A percentile compares a stretch with the other conserved stretches of the same genome.
phyloP scores from a whole-genome alignment of 2,888 invertebrate species.

The Cepaea hortensis region DNA sequence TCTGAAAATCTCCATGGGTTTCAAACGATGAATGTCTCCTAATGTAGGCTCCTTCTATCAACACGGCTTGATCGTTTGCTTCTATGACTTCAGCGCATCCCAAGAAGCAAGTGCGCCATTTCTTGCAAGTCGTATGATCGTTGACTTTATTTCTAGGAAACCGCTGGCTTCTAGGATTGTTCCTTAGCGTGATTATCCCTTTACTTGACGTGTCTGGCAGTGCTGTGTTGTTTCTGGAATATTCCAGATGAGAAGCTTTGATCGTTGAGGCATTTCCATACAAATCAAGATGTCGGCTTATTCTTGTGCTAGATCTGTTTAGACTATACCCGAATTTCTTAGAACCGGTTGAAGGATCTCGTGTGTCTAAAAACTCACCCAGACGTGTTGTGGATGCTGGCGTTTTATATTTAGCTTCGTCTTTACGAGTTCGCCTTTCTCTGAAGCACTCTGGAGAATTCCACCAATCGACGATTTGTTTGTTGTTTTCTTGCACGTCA shows the following conservation, averaged over 20 bases:
- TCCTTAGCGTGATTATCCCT: too few species aligned
- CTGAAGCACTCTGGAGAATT: neutral
- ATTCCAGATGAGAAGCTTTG: neutral
- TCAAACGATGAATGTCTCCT: neutral
- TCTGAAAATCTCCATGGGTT: too few species aligned
- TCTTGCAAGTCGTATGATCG: neutral
- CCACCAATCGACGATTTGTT: neutral
- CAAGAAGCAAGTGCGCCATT: neutral
- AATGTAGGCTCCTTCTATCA: slow-evolving; percentile 34
- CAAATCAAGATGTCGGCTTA: neutral
- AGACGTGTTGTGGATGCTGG: neutral
- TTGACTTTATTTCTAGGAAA: too few species aligned
- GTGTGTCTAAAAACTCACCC: too few species aligned
- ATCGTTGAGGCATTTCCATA: neutral
- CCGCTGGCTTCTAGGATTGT: too few species aligned
- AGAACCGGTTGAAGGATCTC: neutral
- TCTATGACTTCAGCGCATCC: slow-evolving; percentile 21
- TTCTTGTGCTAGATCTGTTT: neutral
- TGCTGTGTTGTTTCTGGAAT: neutral
- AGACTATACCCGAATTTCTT: neutral
- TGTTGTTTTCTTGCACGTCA: neutral
- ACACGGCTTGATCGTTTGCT: slow-evolving; percentile 16
- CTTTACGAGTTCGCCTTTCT: neutral
- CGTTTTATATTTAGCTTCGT: neutral
- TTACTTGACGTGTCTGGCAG: neutral